Base-by-base conservation (phyloP, 2,888 invertebrate species). In the Uloborus plumipes region DNA sequence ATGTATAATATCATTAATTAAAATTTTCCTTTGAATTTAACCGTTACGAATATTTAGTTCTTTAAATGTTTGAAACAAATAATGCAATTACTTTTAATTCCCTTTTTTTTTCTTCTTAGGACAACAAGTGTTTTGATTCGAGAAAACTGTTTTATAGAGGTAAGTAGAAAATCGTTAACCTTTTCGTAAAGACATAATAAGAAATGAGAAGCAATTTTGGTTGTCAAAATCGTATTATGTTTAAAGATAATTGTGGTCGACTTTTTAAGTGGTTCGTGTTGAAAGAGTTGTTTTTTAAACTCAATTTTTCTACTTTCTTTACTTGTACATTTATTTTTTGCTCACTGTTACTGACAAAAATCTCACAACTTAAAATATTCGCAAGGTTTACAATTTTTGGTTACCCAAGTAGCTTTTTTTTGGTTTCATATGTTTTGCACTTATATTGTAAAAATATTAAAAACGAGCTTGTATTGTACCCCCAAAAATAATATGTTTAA, bases 81-180 rank as follows among this genome's bases (percentile, higher is more conserved):
- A 39, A 39, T 39, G 39, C 39, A 39, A 39, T 39, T 39, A 39
- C 39, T 39, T 11, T 39, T 39, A 39, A 39, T 39, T 39, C 4
- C 2, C 26, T 26, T 50, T 50, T 50, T 39, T 64, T 61, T 64
- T 64, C 47, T 31, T 50, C 77, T 9, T 59, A 83, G 83, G 69
- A 62, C 39, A 70, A 73, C 59, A 77, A 78, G 58, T 83, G 83
- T 73, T 70, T 73, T 67, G 67, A 76, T 53, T 67, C 72, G 18
- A 73, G 65, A 58, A 77, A 83, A 39, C 18, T 83, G 55, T 77
- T 78, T 83, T 83, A 83, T 70, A 78, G 49, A 78, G 77, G 83
- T 83, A 69, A 83, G 69, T 66, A 70, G 53, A 70, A 39, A 62
- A 20, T 20, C 15, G 9, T 39, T 39, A 39, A 39, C 39, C 39